phyloP scores from a whole-genome alignment of 2,113 vertebrate species.

The Hystrix brachyura region DNA sequence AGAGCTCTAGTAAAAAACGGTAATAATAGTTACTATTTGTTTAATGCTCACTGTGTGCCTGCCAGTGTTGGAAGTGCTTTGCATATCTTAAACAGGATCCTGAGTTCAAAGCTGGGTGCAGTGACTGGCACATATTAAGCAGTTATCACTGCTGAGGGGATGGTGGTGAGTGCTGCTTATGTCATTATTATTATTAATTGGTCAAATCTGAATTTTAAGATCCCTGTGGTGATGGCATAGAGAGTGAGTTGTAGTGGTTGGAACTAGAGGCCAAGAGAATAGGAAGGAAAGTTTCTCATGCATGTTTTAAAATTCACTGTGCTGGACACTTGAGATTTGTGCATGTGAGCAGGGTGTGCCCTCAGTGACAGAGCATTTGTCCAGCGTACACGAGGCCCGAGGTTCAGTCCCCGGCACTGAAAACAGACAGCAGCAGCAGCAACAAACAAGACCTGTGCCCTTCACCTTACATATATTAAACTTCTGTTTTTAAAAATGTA shows the following conservation, averaged over 20 bases:
- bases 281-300: neutral
- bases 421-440: neutral
- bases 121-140: neutral
- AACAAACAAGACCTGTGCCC: neutral
- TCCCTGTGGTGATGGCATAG: neutral
- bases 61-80: neutral
- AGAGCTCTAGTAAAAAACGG: neutral
- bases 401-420: neutral
- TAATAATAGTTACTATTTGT: slow-evolving; percentile 3
- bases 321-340: neutral
- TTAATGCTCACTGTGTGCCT: neutral
- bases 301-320: neutral
- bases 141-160: neutral
- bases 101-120: neutral
- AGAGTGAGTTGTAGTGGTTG: neutral
- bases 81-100: neutral
- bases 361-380: neutral
- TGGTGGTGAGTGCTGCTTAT: neutral
- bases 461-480: neutral
- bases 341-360: neutral
- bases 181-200: neutral
- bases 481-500: neutral
- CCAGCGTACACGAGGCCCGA: neutral
- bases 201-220: slow-evolving; percentile 44
- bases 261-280: neutral